Evolutionary conservation across 2,797 vertebrate genomes (phyloP).

Genomic region (Muraenolepis orangiensis): DNA sequence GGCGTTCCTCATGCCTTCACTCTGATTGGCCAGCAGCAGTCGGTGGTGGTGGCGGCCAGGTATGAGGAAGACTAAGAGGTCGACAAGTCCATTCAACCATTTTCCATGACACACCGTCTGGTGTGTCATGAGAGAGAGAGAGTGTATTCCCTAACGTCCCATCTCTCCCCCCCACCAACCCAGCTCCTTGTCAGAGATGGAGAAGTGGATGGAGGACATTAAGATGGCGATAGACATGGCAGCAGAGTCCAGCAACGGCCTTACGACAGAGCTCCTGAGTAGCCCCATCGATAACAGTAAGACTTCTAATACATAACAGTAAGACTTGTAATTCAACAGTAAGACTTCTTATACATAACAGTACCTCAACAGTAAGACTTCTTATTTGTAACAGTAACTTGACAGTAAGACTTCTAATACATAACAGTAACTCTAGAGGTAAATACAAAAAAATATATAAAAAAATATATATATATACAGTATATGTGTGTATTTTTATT

Average conservation of each 20-base stretch:
- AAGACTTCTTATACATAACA: too few species aligned
- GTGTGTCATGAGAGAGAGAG: too few species aligned
- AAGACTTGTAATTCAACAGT: not conserved
- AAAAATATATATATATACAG: not conserved
- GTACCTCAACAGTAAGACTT: too few species aligned
- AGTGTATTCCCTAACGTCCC: not conserved
- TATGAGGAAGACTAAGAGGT: too few species aligned
- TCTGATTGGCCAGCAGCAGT: slow-evolving; percentile 85
- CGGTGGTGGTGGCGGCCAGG: slow-evolving; percentile 92
- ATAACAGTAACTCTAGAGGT: not conserved
- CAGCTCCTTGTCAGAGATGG: slow-evolving; percentile 87
- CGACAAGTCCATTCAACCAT: too few species aligned
- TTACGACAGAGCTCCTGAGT: slow-evolving; percentile 77
- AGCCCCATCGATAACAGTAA: slow-evolving; percentile 86
- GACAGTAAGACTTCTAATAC: slow-evolving; percentile 77
- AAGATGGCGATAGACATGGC: slow-evolving; percentile 87
- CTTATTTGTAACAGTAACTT: too few species aligned
- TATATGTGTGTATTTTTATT: not conserved
- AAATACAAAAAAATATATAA: not conserved
- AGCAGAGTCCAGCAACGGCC: slow-evolving; percentile 84
- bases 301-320: slow-evolving; percentile 37
- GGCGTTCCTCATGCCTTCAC: slow-evolving; percentile 94
- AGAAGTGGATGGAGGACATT: slow-evolving; percentile 95
- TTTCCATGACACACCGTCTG: not conserved
- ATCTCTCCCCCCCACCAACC: not conserved